Conservation (phyloP, 2,888 invertebrate genomes). For the Lithophane socia region DNA sequence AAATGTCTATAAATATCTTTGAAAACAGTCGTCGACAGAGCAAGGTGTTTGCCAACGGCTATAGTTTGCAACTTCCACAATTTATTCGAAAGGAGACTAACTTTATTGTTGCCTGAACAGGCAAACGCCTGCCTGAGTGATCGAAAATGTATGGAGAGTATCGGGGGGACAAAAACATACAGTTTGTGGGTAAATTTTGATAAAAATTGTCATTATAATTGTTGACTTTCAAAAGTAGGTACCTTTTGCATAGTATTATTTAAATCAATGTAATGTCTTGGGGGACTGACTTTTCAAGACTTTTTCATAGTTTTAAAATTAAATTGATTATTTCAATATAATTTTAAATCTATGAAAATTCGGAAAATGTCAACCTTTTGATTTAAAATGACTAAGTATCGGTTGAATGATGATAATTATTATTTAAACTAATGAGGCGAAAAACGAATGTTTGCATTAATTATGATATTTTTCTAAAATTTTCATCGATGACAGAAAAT, state of each 20-base stretch:
- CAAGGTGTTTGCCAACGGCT: constrained; percentile 62
- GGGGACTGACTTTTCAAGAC: not conserved
- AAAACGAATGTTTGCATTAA: not conserved
- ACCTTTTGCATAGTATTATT: not conserved
- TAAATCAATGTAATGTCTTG: not conserved
- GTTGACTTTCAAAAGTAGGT: not conserved
- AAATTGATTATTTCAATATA: not conserved
- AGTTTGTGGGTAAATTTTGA: not conserved
- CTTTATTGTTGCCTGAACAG: constrained; percentile 45
- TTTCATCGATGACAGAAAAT: not conserved
- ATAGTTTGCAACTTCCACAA: constrained; percentile 64
- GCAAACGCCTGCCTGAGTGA: constrained; percentile 31
- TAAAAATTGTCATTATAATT: not conserved
- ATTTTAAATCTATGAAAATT: not conserved
- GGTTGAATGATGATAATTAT: not conserved
- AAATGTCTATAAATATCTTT: constrained; percentile 61
- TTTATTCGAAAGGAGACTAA: constrained; percentile 53
- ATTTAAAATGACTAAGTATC: not conserved
- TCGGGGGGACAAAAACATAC: not conserved
- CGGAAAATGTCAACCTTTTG: not conserved
- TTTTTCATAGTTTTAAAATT: constrained; percentile 12
- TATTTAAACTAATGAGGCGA: not conserved
- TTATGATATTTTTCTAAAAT: not conserved
- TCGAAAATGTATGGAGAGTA: not conserved
- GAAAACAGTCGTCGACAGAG: constrained; percentile 54